phyloP scores from a whole-genome alignment of 2,888 invertebrate species.

The Papilio demoleus region DNA sequence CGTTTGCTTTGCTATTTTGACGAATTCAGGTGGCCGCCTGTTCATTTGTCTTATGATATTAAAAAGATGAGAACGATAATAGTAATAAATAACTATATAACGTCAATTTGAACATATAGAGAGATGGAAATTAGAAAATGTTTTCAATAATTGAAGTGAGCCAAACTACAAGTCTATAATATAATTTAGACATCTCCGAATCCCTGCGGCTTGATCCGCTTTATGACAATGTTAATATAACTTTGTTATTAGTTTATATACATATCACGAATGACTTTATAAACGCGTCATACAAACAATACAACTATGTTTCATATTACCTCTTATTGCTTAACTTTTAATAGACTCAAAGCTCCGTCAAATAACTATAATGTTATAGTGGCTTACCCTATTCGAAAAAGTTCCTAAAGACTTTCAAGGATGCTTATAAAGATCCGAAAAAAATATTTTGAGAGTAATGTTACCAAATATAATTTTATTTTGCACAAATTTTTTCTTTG shows the following conservation, averaged over 20 bases:
- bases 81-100: too few relatives aligned
- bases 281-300: constrained; percentile 22
- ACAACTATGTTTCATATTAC: constrained; percentile 16
- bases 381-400: background rate
- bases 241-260: constrained; percentile 34
- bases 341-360: background rate
- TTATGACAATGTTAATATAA: constrained; percentile 28
- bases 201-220: constrained; percentile 14
- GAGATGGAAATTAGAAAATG: background rate
- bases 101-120: too few relatives aligned
- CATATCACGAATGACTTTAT: constrained; percentile 26
- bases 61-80: too few relatives aligned
- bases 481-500: too few relatives aligned
- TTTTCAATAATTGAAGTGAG: background rate
- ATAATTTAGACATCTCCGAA: background rate
- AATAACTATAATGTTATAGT: background rate
- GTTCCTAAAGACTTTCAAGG: background rate
- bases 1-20: too few relatives aligned
- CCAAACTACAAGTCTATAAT: background rate
- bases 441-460: background rate
- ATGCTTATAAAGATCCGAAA: background rate
- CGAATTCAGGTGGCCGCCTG: too few relatives aligned
- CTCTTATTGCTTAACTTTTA: constrained; percentile 20
- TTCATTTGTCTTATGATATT: too few relatives aligned
- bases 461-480: too few relatives aligned